Evolutionary conservation across 1,140 invertebrate species (phyloP).

Genomic region (Parasteatoda tepidariorum): DNA sequence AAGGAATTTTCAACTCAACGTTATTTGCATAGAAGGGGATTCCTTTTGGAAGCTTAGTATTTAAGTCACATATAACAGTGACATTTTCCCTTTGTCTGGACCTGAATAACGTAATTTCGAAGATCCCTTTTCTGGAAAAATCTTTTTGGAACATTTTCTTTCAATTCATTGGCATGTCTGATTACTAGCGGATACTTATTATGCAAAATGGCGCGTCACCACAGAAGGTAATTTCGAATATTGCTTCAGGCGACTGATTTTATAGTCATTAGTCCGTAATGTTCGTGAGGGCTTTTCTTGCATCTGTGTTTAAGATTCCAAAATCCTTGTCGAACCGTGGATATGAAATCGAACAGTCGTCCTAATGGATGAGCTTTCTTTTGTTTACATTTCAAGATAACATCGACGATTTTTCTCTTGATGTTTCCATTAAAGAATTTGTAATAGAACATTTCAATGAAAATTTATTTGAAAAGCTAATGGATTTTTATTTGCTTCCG

Average conservation of each 20-base stretch:
- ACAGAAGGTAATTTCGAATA: background rate
- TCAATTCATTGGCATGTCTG: background rate
- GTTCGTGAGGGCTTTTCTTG: background rate
- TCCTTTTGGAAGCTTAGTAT: background rate
- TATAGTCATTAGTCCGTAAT: background rate
- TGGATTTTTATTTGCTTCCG: too few species aligned
- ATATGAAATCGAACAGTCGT: too few species aligned
- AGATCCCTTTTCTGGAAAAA: background rate
- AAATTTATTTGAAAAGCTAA: too few species aligned
- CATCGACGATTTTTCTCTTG: too few species aligned
- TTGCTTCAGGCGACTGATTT: background rate
- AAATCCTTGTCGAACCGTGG: too few species aligned
- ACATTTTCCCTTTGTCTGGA: background rate
- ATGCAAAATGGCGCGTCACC: background rate
- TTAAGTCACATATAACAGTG: slow-evolving; percentile 1
- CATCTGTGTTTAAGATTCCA: background rate
- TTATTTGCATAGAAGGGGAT: background rate
- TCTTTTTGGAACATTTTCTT: slow-evolving; percentile 5
- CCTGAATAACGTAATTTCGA: background rate
- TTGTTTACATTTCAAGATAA: slow-evolving; percentile 7
- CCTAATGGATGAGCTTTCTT: too few species aligned
- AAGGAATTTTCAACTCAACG: background rate
- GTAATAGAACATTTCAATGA: background rate
- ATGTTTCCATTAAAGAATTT: background rate
- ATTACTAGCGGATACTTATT: background rate